Evolutionary conservation across 1,140 invertebrate genomes (phyloP).

Genomic region (Centruroides vittatus): DNA sequence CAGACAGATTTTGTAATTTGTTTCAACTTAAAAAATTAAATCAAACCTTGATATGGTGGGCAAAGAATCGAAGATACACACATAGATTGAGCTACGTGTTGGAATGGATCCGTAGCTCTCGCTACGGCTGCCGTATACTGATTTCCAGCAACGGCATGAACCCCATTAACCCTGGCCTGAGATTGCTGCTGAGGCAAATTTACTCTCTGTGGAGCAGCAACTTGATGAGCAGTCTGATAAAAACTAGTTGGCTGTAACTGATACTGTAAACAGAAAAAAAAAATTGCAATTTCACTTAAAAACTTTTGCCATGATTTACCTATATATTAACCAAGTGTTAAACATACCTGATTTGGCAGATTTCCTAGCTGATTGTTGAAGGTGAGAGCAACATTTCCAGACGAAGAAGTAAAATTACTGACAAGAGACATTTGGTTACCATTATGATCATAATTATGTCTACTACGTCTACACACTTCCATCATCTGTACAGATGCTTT

Average conservation of each 20-base stretch:
- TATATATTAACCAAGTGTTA: neutral
- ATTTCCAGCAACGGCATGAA: slow-evolving; percentile 40
- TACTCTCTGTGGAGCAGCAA: slow-evolving; percentile 22
- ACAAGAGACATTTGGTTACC: slow-evolving; percentile 25
- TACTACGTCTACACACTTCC: slow-evolving; percentile 52
- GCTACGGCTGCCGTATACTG: slow-evolving; percentile 47
- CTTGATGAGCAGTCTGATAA: slow-evolving; percentile 25
- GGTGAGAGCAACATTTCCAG: slow-evolving; percentile 70
- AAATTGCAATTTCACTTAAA: neutral
- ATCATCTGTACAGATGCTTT: slow-evolving; percentile 93
- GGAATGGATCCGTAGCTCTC: slow-evolving; percentile 45
- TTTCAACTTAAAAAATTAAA: neutral
- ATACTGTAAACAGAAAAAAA: slow-evolving; percentile 43
- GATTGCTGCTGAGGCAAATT: slow-evolving; percentile 24
- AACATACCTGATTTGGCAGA: slow-evolving; percentile 29
- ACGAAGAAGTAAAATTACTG: slow-evolving; percentile 53
- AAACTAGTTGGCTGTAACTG: slow-evolving; percentile 54
- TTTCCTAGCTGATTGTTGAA: slow-evolving; percentile 60
- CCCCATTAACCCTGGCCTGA: slow-evolving; percentile 18
- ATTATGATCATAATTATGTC: slow-evolving; percentile 16
- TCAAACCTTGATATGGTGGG: slow-evolving; percentile 53
- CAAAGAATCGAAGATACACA: slow-evolving; percentile 79
- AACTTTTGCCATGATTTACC: neutral
- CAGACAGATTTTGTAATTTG: too few species aligned
- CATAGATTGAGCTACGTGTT: slow-evolving; percentile 50